phyloP scores from a whole-genome alignment of 2,888 invertebrate species.

The Chrysina gloriosa region DNA sequence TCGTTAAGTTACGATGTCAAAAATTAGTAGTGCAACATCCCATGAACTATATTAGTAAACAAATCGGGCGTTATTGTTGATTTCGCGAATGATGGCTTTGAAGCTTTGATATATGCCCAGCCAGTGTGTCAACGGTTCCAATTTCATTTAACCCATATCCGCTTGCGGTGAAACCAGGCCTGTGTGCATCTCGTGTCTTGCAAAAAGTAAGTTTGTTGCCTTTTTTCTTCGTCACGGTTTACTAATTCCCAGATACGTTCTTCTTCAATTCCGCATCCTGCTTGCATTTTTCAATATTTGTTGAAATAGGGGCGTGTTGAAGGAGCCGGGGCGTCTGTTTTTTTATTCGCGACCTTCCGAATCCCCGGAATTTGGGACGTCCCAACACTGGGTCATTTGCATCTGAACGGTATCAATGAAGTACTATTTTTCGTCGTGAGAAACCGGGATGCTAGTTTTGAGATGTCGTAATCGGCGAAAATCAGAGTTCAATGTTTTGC shows the following conservation, averaged over 20 bases:
- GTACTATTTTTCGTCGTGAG: not conserved
- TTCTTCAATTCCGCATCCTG: not conserved
- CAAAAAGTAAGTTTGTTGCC: slow-evolving; percentile 34
- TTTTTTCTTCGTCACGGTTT: slow-evolving; percentile 18
- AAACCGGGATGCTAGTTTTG: not conserved
- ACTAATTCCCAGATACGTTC: not conserved
- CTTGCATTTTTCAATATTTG: not conserved
- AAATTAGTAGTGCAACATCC: slow-evolving; percentile 20
- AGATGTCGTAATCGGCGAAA: not conserved
- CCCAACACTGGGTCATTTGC: slow-evolving; percentile 16
- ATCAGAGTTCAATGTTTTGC: slow-evolving; percentile 3
- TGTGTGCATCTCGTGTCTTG: slow-evolving; percentile 26
- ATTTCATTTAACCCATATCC: slow-evolving; percentile 38
- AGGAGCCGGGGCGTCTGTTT: slow-evolving; percentile 5
- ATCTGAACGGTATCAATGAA: too few species aligned
- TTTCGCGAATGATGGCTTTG: slow-evolving; percentile 2
- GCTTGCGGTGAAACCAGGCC: slow-evolving; percentile 27
- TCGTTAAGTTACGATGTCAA: slow-evolving; percentile 27
- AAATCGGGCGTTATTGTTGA: slow-evolving; percentile 12
- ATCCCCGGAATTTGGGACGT: slow-evolving; percentile 12
- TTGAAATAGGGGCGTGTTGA: slow-evolving; percentile 18
- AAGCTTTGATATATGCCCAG: slow-evolving; percentile 22
- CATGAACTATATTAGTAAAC: slow-evolving; percentile 24
- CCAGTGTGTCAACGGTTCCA: slow-evolving; percentile 19
- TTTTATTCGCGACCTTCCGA: slow-evolving; percentile 13